Base-by-base conservation (phyloP, 1,140 invertebrate genomes). In the Phymastichus coffea region DNA sequence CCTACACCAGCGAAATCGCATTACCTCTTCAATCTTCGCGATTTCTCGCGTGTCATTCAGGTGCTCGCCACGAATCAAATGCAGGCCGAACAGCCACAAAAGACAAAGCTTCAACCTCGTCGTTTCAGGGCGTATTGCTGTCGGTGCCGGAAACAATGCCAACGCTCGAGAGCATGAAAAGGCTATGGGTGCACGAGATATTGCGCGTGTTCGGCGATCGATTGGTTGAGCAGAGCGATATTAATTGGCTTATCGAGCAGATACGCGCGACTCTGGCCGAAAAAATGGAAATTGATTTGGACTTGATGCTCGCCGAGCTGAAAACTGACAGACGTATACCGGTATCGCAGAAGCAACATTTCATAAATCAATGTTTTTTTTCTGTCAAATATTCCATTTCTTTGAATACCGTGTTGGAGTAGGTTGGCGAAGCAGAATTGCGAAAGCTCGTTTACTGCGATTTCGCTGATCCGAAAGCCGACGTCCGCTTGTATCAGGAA, bases 181-280 rank as follows among this genome's bases (percentile, higher is more conserved):
- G 92, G 54, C 80, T 97, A 0, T 98, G 95, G 95, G 88, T 97
- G 9, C 95, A 98, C 73, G 95, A 98, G 81, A 88, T 94, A 49
- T 80, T 95, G 56, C 84, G 96, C 23, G 95, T 99, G 2, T 98
- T 95, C 77, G 92, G 94, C 54, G 96, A 99, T 81, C 87, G 95
- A 61, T 80, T 98, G 20, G 87, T 95, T 2, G 93, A 97, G 68
- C 86, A 90, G 30, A 57, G 63, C 0, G 95, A 98, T 73, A 79
- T 89, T n/a, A 80, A 81, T 49, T 97, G 94, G 94, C 80, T 98
- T 15, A 87, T 94, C 58, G 64, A 72, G 2, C 85, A 87, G 49
- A 66, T 90, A 12, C 84, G 85, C 56, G 67, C 74, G 15, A 84
- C 87, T n/a, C 82, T 87, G 22, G 71, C 82, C n/a, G 68, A 79